These are phyloP conservation scores for Mythimna ferrago DNA, from an alignment of 2,888 invertebrate genomes.

Conservation along the genomic window DNA sequence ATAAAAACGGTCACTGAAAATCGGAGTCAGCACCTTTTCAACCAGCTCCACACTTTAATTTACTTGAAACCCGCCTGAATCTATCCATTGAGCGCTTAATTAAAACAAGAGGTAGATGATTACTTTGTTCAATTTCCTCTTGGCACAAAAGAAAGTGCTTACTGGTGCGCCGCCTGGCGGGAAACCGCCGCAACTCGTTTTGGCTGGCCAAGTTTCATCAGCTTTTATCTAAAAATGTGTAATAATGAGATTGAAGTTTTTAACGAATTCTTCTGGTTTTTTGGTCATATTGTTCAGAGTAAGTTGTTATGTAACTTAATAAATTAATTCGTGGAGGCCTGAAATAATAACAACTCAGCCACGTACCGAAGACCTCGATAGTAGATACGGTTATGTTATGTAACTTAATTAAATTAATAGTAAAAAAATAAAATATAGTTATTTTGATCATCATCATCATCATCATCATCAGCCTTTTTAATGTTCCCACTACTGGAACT, in stretches of 20 bases:
- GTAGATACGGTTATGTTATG: too few species aligned
- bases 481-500: too few species aligned
- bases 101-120: conserved; percentile 66
- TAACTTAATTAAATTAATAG: too few species aligned
- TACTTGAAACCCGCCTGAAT: conserved; percentile 54
- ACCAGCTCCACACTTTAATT: conserved; percentile 50
- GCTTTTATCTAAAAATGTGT: conserved; percentile 46
- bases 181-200: conserved; percentile 47
- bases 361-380: too few species aligned
- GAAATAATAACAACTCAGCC: too few species aligned
- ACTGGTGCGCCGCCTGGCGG: conserved; percentile 35
- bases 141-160: conserved; percentile 59
- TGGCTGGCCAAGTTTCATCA: conserved; percentile 47
- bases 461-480: too few species aligned
- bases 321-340: too few species aligned
- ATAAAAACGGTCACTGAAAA: conserved; percentile 12
- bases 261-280: conserved; percentile 3
- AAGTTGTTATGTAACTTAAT: too few species aligned
- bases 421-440: too few species aligned
- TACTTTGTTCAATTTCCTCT: conserved; percentile 64
- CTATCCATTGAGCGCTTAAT: conserved; percentile 62
- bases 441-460: too few species aligned
- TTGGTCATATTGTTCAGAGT: too few species aligned
- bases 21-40: conserved; percentile 40
- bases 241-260: conserved; percentile 43